Base-by-base conservation (phyloP, 2,888 invertebrate species). In the Polietes domitor region DNA sequence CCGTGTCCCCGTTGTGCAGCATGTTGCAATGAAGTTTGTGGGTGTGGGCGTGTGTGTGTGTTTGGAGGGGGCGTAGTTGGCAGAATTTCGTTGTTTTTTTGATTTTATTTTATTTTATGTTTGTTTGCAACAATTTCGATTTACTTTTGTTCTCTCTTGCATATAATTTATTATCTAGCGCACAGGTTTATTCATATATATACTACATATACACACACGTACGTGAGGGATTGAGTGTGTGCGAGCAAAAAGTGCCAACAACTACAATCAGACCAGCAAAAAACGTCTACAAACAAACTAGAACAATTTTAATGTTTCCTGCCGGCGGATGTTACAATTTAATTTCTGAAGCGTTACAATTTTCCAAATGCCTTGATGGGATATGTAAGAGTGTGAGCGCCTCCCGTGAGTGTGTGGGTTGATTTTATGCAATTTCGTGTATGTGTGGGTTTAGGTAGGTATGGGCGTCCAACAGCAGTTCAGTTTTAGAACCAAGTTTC, bases 251-350 rank as follows among this genome's bases (percentile, higher is more conserved):
- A 41, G 41, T 41, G 9, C 37, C 17, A 65, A 65, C 1, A 19
- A 65, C 37, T 32, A 61, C 28, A 24, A 12, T 3, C 28, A 15
- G 2, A 37, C 32, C 19, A 47, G 24, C 53, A 65, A 63, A 79
- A 82, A 79, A 41, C 61, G 32, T 24, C 77, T 77, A 50, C 70
- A 68, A 72, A 76, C 78, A 81, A 84, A 84, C 72, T 76, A 82
- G 75, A 87, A 86, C 81, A 86, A 86, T 85, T 87, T 86, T 82
- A 86, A 86, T 86, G 84, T 84, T 83, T 86, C 85, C 83, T 82
- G 76, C 55, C 77, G 86, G 71, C 85, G 87, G 87, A 88, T 86
- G 89, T 90, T 85, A 87, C 88, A 89, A 90, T 87, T 89, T 89
- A 87, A 87, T 87, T 87, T 84, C 73, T 88, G 85, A 87, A 86